A percentile compares a stretch with the other conserved stretches of the same genome.
phyloP scores from a whole-genome alignment of 2,888 invertebrate species.

The Punctoribates punctum region DNA sequence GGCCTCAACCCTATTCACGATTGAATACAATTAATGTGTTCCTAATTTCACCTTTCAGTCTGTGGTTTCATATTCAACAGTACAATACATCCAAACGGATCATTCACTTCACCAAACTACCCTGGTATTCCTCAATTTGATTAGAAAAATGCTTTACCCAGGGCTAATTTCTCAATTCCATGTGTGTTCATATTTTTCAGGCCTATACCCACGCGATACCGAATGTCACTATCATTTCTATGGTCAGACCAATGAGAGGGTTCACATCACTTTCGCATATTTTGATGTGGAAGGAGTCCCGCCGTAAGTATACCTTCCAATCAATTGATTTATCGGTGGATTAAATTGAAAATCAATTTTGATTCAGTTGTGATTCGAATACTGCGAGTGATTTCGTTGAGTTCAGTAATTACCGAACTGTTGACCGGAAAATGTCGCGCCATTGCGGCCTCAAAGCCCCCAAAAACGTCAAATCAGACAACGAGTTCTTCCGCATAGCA shows the following conservation, averaged over 20 bases:
- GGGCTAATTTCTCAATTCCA: too few species aligned
- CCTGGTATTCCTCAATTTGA: conserved; percentile 61
- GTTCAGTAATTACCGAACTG: conserved; percentile 87
- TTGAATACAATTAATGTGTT: neutral
- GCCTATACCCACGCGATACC: conserved; percentile 52
- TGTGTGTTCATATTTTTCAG: neutral
- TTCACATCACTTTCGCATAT: conserved; percentile 68
- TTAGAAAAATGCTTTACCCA: conserved; percentile 40
- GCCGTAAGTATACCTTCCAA: conserved; percentile 68
- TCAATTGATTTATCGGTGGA: neutral
- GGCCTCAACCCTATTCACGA: too few species aligned
- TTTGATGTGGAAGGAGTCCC: conserved; percentile 91
- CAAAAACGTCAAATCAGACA: conserved; percentile 66
- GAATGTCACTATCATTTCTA: conserved; percentile 55
- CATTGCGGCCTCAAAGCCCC: conserved; percentile 70
- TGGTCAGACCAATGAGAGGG: conserved; percentile 52
- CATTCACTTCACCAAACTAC: conserved; percentile 82
- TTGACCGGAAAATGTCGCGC: conserved; percentile 80
- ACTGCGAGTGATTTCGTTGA: conserved; percentile 94
- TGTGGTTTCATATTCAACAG: conserved; percentile 85
- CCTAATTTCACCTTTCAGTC: conserved; percentile 51
- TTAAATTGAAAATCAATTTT: neutral
- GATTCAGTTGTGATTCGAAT: conserved; percentile 75
- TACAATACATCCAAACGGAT: conserved; percentile 68
- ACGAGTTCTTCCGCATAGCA: conserved; percentile 87